These are phyloP conservation scores for Aurelia sp. DNA, from an alignment of 30 jellyfish, hydroid and myxozoan species.

Conservation along the genomic window DNA sequence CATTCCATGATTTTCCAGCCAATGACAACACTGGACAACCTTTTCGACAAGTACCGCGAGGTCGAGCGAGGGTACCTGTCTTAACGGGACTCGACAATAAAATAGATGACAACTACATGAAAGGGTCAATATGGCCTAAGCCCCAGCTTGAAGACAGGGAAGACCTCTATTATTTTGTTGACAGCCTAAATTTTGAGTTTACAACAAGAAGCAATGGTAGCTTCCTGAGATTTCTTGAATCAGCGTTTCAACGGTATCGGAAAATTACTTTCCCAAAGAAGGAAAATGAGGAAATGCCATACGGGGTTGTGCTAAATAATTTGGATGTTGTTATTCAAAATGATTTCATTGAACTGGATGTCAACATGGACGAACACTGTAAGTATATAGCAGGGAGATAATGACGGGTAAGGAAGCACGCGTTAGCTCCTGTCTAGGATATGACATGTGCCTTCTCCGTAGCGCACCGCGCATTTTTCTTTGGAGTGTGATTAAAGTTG, in stretches of 20 bases:
- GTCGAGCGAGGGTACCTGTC: too few species aligned
- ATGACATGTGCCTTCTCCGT: too few species aligned
- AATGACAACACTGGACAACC: too few species aligned
- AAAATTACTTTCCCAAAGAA: slow-evolving; percentile 63
- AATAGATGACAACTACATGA: slow-evolving; percentile 61
- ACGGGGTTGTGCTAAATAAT: not conserved
- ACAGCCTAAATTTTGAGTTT: slow-evolving; percentile 59
- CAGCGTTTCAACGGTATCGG: slow-evolving; percentile 70
- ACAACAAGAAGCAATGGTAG: not conserved
- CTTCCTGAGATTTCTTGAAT: slow-evolving; percentile 9
- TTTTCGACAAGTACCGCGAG: too few species aligned
- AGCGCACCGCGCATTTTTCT: too few species aligned
- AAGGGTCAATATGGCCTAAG: slow-evolving; percentile 82
- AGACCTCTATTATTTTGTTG: slow-evolving; percentile 8
- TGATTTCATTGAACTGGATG: slow-evolving; percentile 17
- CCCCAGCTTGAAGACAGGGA: slow-evolving; percentile 73
- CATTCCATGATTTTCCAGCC: too few species aligned
- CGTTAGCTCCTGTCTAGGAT: too few species aligned
- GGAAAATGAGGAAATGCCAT: not conserved
- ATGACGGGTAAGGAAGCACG: too few species aligned
- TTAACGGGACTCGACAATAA: not conserved
- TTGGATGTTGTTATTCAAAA: slow-evolving; percentile 33
- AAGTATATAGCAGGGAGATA: too few species aligned
- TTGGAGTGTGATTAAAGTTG: too few species aligned
- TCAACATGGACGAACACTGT: slow-evolving; percentile 76